Evolutionary conservation across 2,113 vertebrate genomes (phyloP), one percentile per base, ranked within the genome.

Genomic region (Hippocampus barbouri): DNA sequence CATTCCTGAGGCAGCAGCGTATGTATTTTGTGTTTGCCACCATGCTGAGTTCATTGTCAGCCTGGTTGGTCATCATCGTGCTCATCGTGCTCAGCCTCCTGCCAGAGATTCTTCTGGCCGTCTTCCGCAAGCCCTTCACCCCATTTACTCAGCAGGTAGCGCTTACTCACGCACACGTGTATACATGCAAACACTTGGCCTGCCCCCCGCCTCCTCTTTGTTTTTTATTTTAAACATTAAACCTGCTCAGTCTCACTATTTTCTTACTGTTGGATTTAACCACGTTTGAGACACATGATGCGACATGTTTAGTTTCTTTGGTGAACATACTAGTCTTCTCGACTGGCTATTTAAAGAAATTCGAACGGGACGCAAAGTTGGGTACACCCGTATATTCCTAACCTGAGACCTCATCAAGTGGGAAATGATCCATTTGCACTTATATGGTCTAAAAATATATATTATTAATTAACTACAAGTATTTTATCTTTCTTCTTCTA

Each of bases 21-120:
- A 94, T 99, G 93, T 97, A 97, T 91, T 98, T 96, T 86, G 93
- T 99, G 82, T 98, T 99, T 87, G 94, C 95, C 82, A 94, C 97
- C 77, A 94, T 98, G 94, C 93, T 98, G 84, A 95, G 95, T 86
- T 98, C 96, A 0, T 90, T 95, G 79, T 95, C 97, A 1, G 91
- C 92, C 2, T 99, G 97, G 97, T 91, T 99, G 90, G 93, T 94
- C 85, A 95, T 99, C 91, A 92, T 98, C 83, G 89, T 97, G 84
- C 94, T 99, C 90, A 94, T 98, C 84, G 91, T 97, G 87, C 89
- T 98, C 90, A 95, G 96, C 84, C 93, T 98, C 80, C 94, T 96
- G 85, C 97, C 97, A 68, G 96, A 98, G 88, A 94, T 99, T 85
- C 90, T 99, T 74, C 80, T 94, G 47, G 81, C 75, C 62, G 88